These are phyloP conservation scores for Xyliphius kryptos DNA, from an alignment of 2,113 vertebrate species.

Conservation along the genomic window DNA sequence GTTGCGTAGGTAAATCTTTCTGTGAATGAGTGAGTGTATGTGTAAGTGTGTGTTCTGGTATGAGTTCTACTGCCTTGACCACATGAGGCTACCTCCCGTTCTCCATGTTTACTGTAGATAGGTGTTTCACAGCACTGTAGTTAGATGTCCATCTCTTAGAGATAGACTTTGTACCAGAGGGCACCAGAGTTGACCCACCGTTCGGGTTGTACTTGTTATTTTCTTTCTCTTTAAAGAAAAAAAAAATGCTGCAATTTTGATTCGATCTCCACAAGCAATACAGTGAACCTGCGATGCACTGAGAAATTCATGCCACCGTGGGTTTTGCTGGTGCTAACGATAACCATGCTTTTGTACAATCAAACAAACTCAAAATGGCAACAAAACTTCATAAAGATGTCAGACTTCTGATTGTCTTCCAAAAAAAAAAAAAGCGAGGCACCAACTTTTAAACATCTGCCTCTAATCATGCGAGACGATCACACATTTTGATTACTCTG, in stretches of 20 bases:
- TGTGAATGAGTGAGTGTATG: conserved; percentile 7
- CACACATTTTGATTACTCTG: conserved; percentile 19
- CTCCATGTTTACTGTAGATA: conserved; percentile 52
- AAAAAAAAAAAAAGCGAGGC: conserved; percentile 1
- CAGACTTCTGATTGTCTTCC: conserved; percentile 34
- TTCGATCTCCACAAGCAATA: conserved; percentile 35
- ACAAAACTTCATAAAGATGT: conserved; percentile 30
- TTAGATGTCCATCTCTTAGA: conserved; percentile 19
- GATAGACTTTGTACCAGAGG: conserved; percentile 16
- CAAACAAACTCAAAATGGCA: conserved; percentile 3
- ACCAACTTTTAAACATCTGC: conserved; percentile 1
- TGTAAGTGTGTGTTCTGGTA: conserved; percentile 15
- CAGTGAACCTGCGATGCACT: conserved; percentile 1
- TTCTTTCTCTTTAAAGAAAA: not conserved
- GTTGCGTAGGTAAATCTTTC: not conserved
- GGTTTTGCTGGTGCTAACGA: conserved; percentile 30
- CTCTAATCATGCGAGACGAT: conserved; percentile 25
- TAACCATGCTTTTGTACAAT: not conserved
- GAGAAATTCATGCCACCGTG: not conserved
- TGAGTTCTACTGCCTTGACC: conserved; percentile 35
- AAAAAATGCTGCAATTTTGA: conserved; percentile 28
- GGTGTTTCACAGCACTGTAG: conserved; percentile 39
- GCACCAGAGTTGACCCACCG: conserved; percentile 1
- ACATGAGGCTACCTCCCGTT: conserved; percentile 46
- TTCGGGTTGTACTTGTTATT: not conserved